Conservation (phyloP, 2,797 vertebrate genomes). For the Gallirallus australis region DNA sequence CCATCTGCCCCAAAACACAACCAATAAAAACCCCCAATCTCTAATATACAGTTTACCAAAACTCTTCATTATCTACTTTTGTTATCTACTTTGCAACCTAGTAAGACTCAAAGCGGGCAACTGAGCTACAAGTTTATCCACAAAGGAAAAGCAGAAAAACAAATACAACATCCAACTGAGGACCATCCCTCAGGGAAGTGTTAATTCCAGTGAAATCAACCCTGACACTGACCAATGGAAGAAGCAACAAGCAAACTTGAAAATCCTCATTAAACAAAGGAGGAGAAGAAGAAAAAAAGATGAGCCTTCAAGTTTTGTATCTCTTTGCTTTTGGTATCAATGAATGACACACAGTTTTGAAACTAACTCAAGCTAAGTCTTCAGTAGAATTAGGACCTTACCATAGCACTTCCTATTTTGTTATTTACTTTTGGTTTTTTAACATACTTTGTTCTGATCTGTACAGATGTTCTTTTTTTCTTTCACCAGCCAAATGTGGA, state of each 20-base stretch:
- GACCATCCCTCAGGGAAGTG: neutral
- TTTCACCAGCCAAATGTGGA: neutral
- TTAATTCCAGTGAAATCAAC: neutral
- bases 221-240: neutral
- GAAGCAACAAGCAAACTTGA: neutral
- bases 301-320: neutral
- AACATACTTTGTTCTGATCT: neutral
- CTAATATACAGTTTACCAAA: neutral
- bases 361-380: neutral
- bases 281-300: neutral
- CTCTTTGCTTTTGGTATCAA: neutral
- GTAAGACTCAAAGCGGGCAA: neutral
- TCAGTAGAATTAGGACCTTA: neutral
- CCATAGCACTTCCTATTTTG: neutral
- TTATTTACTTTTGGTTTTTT: neutral
- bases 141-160: neutral
- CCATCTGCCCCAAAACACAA: neutral
- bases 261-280: neutral
- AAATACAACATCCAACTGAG: neutral
- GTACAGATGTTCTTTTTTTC: neutral
- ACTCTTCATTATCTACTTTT: neutral
- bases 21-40: fast-evolving
- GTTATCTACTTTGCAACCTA: neutral
- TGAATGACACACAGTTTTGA: neutral
- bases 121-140: neutral